Conservation (phyloP, 2,797 vertebrate species). For the Leptodactylus fallax region DNA sequence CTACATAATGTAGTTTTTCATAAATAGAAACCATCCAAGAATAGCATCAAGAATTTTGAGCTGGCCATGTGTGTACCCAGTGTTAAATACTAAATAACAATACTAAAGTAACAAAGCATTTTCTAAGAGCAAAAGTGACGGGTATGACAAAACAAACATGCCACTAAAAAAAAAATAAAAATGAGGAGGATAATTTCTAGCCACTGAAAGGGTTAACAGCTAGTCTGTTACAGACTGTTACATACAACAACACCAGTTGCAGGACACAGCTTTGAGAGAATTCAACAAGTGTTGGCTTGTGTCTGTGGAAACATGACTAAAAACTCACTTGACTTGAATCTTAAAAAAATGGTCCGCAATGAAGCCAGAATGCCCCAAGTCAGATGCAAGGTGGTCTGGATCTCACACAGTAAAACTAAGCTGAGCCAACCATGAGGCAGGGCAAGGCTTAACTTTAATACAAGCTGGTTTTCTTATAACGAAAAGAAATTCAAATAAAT, state of each 20-base stretch:
- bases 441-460: slow-evolving; percentile 48
- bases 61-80: not conserved
- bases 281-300: slow-evolving; percentile 32
- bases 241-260: not conserved
- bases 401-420: slow-evolving; percentile 55
- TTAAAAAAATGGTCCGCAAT: not conserved
- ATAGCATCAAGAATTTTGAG: not conserved
- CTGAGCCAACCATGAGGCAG: slow-evolving; percentile 45
- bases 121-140: not conserved
- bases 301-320: slow-evolving; percentile 26
- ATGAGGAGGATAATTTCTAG: too few relatives aligned
- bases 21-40: not conserved
- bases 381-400: slow-evolving; percentile 60
- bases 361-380: slow-evolving; percentile 53
- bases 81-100: too few relatives aligned
- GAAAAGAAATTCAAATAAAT: slow-evolving; percentile 49
- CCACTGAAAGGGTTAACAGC: not conserved
- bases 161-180: not conserved
- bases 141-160: not conserved
- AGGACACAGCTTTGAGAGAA: slow-evolving; percentile 15
- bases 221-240: not conserved
- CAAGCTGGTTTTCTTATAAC: slow-evolving; percentile 46
- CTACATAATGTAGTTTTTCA: too few relatives aligned
- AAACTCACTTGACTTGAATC: slow-evolving; percentile 40
- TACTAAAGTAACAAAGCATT: not conserved